Base-by-base conservation (phyloP, 2,113 vertebrate genomes). In the Thalassoma bifasciatum region DNA sequence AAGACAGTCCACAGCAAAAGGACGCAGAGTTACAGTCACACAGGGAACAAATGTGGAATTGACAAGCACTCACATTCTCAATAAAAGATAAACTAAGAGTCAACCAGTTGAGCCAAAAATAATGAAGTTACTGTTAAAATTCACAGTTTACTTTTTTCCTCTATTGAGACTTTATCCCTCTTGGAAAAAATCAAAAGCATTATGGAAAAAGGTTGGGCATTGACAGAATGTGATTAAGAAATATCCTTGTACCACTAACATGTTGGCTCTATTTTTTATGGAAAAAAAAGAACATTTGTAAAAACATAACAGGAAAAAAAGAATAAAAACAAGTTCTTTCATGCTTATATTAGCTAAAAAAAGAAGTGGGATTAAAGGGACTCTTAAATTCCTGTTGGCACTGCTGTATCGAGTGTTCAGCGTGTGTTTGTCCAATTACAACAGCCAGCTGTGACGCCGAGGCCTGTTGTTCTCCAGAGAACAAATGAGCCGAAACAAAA, bases 401-500 rank as follows among this genome's bases (percentile, higher is more conserved):
- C 17, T n/a, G 61, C 51, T 59, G 42, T 24, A 51, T 54, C 24
- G 21, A 64, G 44, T 38, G 26, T 64, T 68, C 23, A 36, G 37
- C 14, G 16, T 63, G 64, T 60, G 21, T 68, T 70, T 65, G 64
- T 61, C 57, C 56, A 74, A 66, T 81, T 71, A 64, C 50, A 50
- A 34, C 16, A 56, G 23, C 10, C 34, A 34, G 72, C 59, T 24
- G 70, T 38, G 46, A 23, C 34, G 1, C 38, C 34, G 34, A 6
- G 38, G 54, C 38, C 52, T 1, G 16, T 7, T 37, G 72, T 30
- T 44, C 42, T 58, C 53, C 17, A 22, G 73, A 76, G 59, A 86
- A 59, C 44, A 56, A 61, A 73, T 34, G 12, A 70, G 72, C 82
- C 67, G 71, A 51, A 79, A 68, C 62, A 59, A 58, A 82, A 75